Evolutionary conservation across 30 jellyfish, hydroid and myxozoan species (phyloP).

Genomic region (Turritopsis rubra): DNA sequence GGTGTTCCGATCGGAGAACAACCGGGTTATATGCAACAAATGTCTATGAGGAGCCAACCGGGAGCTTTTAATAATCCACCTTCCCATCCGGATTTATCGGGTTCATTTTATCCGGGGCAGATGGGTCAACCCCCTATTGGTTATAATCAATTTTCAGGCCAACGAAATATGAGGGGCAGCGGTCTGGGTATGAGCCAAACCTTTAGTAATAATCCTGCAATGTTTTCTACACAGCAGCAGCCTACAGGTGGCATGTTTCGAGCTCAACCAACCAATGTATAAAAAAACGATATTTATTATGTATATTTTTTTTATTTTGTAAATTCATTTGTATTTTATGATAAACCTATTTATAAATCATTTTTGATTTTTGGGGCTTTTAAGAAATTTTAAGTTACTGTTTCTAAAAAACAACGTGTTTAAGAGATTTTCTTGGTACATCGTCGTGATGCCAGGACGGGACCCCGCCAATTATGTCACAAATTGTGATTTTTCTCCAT

Average conservation of each 20-base stretch:
- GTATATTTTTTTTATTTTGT: not conserved
- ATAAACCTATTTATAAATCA: not conserved
- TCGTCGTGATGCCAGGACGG: too few relatives aligned
- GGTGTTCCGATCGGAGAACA: not conserved
- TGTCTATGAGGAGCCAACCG: not conserved
- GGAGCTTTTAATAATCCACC: not conserved
- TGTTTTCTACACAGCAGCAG: not conserved
- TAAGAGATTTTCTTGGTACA: too few relatives aligned
- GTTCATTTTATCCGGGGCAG: constrained; percentile 11
- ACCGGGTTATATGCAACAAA: constrained; percentile 22
- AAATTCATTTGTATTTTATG: not conserved
- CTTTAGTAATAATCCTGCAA: too few relatives aligned
- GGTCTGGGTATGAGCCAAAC: not conserved
- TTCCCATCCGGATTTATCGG: not conserved
- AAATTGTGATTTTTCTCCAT: not conserved
- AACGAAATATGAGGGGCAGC: not conserved
- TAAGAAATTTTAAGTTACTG: too few relatives aligned
- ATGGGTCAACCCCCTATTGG: constrained; percentile 1
- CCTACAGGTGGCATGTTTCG: not conserved
- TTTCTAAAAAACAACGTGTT: too few relatives aligned
- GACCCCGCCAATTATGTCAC: not conserved
- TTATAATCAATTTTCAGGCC: not conserved
- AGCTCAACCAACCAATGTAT: not conserved
- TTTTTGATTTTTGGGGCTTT: too few relatives aligned
- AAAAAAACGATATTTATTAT: not conserved